These are phyloP conservation scores for Lomographa bimaculata DNA, from an alignment of 2,888 invertebrate genomes.

Conservation along the genomic window DNA sequence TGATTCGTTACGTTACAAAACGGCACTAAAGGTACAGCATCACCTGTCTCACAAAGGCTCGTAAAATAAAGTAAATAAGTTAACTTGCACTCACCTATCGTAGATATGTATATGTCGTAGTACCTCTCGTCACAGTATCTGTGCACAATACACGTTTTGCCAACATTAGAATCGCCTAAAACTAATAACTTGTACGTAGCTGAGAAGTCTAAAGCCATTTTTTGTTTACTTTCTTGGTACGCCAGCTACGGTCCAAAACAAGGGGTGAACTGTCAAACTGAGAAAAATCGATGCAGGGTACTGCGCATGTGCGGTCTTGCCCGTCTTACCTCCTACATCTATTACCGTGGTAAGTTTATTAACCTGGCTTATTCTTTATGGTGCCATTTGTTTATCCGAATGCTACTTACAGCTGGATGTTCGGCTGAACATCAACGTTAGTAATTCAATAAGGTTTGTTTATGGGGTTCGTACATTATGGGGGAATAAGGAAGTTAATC, in stretches of 20 bases:
- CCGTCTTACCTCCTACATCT: constrained; percentile 40
- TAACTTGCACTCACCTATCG: constrained; percentile 88
- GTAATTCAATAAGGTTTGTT: constrained; percentile 4
- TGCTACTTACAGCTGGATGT: constrained; percentile 9
- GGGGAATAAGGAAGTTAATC: constrained; percentile 7
- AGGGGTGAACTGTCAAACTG: constrained; percentile 76
- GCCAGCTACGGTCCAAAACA: constrained; percentile 73
- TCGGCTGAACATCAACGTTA: neutral
- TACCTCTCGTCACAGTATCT: constrained; percentile 95
- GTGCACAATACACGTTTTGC: constrained; percentile 95
- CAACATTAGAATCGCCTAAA: constrained; percentile 94
- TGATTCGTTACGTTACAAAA: constrained; percentile 49
- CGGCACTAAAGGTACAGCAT: constrained; percentile 53
- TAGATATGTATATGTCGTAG: constrained; percentile 95
- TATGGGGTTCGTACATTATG: neutral
- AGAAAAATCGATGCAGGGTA: constrained; percentile 76
- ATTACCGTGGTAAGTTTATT: constrained; percentile 15
- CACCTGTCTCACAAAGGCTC: constrained; percentile 67
- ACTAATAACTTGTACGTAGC: constrained; percentile 94
- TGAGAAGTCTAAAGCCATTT: constrained; percentile 94
- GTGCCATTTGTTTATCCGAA: constrained; percentile 14
- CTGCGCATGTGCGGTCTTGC: constrained; percentile 68
- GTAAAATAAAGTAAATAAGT: constrained; percentile 62
- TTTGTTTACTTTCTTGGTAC: constrained; percentile 74
- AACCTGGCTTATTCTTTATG: constrained; percentile 28